Percentiles rank a stretch among this genome's conserved stretches.
Evolutionary conservation across 2,113 vertebrate species (phyloP).

Genomic region (Megaleporinus macrocephalus): DNA sequence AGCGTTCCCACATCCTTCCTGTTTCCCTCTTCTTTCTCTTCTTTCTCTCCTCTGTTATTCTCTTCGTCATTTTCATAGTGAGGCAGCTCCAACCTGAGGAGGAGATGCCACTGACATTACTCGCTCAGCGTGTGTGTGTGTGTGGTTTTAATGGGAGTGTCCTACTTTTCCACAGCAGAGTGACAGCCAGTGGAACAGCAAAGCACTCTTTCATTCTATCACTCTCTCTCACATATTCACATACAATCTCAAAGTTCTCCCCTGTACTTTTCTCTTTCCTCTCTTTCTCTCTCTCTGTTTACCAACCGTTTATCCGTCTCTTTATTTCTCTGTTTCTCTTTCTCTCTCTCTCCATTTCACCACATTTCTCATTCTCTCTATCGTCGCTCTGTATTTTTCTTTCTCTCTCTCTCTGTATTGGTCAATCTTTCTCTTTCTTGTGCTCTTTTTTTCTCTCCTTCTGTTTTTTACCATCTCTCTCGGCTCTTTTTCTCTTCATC

Average conservation of each 20-base stretch:
- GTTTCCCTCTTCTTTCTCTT: constrained; percentile 6
- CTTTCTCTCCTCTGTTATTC: constrained; percentile 6
- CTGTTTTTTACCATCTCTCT: neutral
- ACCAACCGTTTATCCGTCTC: neutral
- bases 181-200: constrained; percentile 21
- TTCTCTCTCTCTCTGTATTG: constrained; percentile 47
- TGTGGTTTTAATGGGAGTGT: constrained; percentile 30
- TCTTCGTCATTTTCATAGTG: constrained; percentile 29
- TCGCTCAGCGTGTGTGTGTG: constrained; percentile 50
- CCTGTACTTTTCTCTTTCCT: neutral
- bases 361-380: too few species aligned
- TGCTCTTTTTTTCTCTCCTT: neutral
- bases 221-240: constrained; percentile 23
- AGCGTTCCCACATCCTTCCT: neutral
- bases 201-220: constrained; percentile 54
- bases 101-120: constrained; percentile 65
- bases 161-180: constrained; percentile 31
- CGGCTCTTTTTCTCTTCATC: neutral
- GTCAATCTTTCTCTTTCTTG: neutral
- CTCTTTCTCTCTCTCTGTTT: neutral
- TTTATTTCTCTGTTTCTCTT: neutral
- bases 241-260: neutral
- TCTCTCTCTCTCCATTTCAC: constrained; percentile 41
- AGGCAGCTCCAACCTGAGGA: constrained; percentile 37
- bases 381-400: constrained; percentile 30